Evolutionary conservation across 2,113 vertebrate genomes (phyloP).

Genomic region (Anolis carolinensis): DNA sequence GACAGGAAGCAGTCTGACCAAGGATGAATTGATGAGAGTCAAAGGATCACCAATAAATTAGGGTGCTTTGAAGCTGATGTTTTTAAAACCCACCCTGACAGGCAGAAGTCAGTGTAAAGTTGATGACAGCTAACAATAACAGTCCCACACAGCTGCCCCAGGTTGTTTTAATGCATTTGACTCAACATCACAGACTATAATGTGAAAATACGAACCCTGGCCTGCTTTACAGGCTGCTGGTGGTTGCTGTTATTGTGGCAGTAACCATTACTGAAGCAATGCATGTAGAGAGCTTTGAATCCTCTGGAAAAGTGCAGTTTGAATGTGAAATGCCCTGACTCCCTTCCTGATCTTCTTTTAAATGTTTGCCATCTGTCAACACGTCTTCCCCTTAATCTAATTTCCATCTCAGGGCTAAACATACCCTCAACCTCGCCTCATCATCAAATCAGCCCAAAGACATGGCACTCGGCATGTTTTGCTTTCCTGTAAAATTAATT

Average conservation of each 20-base stretch:
- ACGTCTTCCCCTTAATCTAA: neutral
- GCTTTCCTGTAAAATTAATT: conserved; percentile 29
- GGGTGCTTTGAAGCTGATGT: too few relatives aligned
- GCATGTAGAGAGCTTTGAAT: neutral
- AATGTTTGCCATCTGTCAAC: conserved; percentile 26
- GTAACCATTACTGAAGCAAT: neutral
- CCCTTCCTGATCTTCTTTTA: neutral
- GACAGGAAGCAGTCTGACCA: too few relatives aligned
- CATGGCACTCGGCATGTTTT: neutral
- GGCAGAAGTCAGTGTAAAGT: too few relatives aligned
- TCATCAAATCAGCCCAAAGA: neutral
- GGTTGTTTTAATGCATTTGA: neutral
- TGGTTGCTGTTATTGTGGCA: too few relatives aligned
- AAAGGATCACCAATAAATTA: too few relatives aligned
- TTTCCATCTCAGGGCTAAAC: neutral
- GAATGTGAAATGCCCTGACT: neutral
- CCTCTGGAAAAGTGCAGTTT: neutral
- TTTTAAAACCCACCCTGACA: too few relatives aligned
- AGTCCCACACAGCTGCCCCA: neutral
- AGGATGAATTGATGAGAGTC: too few relatives aligned
- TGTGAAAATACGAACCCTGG: too few relatives aligned
- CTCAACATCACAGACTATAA: neutral
- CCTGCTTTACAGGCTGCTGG: too few relatives aligned
- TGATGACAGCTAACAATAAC: neutral
- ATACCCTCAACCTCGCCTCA: neutral